Evolutionary conservation across 2,113 vertebrate species (phyloP).

Genomic region (Thomomys bottae): DNA sequence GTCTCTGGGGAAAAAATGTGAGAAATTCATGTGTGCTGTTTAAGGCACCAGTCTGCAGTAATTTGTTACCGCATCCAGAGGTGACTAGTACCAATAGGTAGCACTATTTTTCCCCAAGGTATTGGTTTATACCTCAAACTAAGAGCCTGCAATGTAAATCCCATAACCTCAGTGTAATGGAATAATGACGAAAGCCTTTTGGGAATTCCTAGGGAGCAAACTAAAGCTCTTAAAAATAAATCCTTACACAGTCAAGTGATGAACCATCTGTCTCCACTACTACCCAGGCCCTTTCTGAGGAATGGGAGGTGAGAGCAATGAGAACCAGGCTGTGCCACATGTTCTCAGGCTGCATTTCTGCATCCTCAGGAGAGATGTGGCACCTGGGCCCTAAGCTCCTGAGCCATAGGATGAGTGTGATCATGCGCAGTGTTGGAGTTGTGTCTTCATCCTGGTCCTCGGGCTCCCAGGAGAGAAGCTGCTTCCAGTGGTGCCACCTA

Average conservation of each 20-base stretch:
- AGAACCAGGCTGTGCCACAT: neutral
- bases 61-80: neutral
- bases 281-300: neutral
- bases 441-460: neutral
- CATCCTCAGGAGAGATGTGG: neutral
- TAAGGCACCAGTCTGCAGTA: neutral
- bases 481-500: neutral
- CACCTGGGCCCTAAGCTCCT: neutral
- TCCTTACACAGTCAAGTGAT: neutral
- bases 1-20: neutral
- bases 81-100: neutral
- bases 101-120: neutral
- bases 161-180: neutral
- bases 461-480: neutral
- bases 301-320: neutral
- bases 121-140: neutral
- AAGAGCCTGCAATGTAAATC: neutral
- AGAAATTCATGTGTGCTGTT: neutral
- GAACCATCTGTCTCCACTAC: neutral
- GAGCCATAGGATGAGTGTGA: neutral
- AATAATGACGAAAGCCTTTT: neutral
- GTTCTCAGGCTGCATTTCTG: neutral
- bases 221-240: neutral
- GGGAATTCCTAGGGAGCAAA: constrained; percentile 34
- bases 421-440: neutral